Base-by-base conservation (phyloP, 2,797 vertebrate species). In the Acropternis orthonyx region DNA sequence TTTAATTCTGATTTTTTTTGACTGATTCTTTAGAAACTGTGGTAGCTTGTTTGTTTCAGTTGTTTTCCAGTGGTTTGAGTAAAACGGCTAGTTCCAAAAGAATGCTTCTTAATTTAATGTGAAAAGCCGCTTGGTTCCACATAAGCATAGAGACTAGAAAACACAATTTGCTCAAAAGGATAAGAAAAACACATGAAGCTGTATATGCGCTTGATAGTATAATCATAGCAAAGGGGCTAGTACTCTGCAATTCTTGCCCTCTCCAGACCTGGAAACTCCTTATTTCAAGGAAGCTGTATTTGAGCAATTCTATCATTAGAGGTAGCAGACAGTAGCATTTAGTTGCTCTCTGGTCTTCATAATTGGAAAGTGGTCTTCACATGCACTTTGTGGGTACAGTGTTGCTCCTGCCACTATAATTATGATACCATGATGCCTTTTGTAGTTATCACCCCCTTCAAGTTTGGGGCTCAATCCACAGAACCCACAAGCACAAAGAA, bases 401-500 rank as follows among this genome's bases (percentile, higher is more conserved):
- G 5, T 54, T 46, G 43, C 14, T 81, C 51, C 63, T 63, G 19
- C 55, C 63, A 2, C 37, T n/a, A 0, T 78, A 52, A 85, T 18
- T 32, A 28, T 2, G 14, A 1, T 44, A n/a, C 63, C 28, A 67
- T 58, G 41, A 24, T 69, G 65, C 14, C 51, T 88, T 84, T 89
- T 88, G 82, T 49, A 98, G 99, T 97, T 93, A 71, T 93, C 39
- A 98, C 97, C 14, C 95, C 98, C 0, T 99, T 98, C 73, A 97
- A 98, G 85, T 98, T 99, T 92, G 97, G 95, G 14, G 97, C 97
- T 90, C 59, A 85, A 5, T 20, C 81, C 26, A 66, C 52, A 8
- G 88, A 93, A 66, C 98, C 99, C 24, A 98, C 98, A 8, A 97
- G 97, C 12, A 96, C 97, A 7, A 98, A 98, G 96, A 99, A 99